phyloP scores from a whole-genome alignment of 2,888 invertebrate genomes.

The Ptilodon capucinus region DNA sequence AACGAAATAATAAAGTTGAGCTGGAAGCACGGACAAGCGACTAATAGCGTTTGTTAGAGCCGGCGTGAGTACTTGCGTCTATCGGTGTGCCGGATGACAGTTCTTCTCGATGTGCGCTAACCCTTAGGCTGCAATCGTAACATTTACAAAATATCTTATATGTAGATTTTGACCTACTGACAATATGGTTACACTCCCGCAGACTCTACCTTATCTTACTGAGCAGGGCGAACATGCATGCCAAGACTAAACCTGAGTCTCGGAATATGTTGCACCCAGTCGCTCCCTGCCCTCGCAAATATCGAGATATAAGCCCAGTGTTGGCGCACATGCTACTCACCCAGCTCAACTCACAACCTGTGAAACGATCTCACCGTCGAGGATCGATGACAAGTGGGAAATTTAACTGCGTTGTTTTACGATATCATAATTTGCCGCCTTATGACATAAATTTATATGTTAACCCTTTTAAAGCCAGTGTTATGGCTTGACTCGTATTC shows the following conservation, averaged over 20 bases:
- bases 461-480: slow-evolving; percentile 1
- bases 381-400: not conserved
- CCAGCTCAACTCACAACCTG: not conserved
- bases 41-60: too few species aligned
- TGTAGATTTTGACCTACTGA: not conserved
- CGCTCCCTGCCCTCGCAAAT: too few species aligned
- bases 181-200: not conserved
- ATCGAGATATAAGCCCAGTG: too few species aligned
- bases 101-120: too few species aligned
- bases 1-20: too few species aligned
- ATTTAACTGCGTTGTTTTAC: not conserved
- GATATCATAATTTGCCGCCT: not conserved
- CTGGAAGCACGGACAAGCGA: too few species aligned
- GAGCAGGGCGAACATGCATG: not conserved
- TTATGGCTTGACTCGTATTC: not conserved
- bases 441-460: not conserved
- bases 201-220: not conserved
- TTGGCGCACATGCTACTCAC: too few species aligned
- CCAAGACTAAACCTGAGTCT: too few species aligned
- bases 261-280: too few species aligned
- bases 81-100: too few species aligned
- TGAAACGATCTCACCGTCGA: not conserved
- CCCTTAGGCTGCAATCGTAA: not conserved
- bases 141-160: too few species aligned
- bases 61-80: too few species aligned